Base-by-base conservation (phyloP, 1,140 invertebrate genomes). In the Drosophila elegans region DNA sequence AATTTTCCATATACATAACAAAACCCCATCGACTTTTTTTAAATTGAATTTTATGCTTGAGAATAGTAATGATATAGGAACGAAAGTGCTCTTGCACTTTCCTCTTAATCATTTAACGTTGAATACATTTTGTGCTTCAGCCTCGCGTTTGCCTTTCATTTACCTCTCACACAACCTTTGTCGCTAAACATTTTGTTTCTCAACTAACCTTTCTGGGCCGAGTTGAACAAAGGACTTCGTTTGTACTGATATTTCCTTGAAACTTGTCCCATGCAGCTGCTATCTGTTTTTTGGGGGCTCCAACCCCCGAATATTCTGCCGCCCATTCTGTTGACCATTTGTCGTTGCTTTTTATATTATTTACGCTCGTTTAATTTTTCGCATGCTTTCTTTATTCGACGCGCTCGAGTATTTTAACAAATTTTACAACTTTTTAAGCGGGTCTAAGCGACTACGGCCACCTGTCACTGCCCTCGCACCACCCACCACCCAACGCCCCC, bases 341-440 rank as follows among this genome's bases (percentile, higher is more conserved):
- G 56, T 81, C 67, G 72, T 39, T 73, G 66, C 55, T 81, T 77
- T 66, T 81, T 73, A 73, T 81, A 73, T 81, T 82, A 77, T 81
- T 81, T 81, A 82, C 78, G 78, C 78, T 81, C 80, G 78, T 68
- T 81, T 81, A 81, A 73, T 81, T 81, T 81, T 81, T 81, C 57
- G 69, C 78, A 57, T 72, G 64, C 64, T 51, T 66, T 72, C 57
- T 71, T 72, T 61, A 61, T 76, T 64, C 59, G 57, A 59, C 72
- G 56, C 64, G 66, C 73, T 77, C 73, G 77, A 81, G 78, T 81
- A 80, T 81, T 80, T 81, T 77, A 72, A 81, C 78, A 77, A 81
- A 81, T 81, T 81, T 81, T 81, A 81, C 78, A 81, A 81, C 79
- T 81, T 81, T 81, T 81, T 81, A 81, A 81, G 78, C 78, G 73